A percentile compares a stretch with the other conserved stretches of the same genome.
These are phyloP conservation scores for Drosophila athabasca DNA, from an alignment of 1,140 invertebrate genomes.

Conservation along the genomic window DNA sequence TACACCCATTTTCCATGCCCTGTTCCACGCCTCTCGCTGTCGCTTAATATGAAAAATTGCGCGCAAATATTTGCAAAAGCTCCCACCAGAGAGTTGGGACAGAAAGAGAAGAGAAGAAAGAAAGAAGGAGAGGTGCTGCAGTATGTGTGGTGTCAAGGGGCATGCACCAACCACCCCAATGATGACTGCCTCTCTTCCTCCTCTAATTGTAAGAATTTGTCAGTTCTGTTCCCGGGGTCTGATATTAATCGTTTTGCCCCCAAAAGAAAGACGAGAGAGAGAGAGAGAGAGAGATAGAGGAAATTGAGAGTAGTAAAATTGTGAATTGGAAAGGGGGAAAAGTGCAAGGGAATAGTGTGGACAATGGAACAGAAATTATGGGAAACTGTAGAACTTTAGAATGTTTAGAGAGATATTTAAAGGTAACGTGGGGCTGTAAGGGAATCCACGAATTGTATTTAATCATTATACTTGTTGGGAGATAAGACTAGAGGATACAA, in stretches of 20 bases:
- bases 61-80: constrained; percentile 72
- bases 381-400: too few species aligned
- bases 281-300: neutral
- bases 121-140: constrained; percentile 7
- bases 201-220: constrained; percentile 74
- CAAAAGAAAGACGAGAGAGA: neutral
- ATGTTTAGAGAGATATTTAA: too few species aligned
- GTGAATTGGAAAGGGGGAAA: too few species aligned
- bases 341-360: too few species aligned
- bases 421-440: too few species aligned
- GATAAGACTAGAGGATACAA: too few species aligned
- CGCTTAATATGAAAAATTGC: constrained; percentile 79
- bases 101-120: constrained; percentile 4
- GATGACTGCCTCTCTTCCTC: constrained; percentile 31
- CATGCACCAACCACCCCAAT: neutral
- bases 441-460: too few species aligned
- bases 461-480: too few species aligned
- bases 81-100: constrained; percentile 14
- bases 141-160: constrained; percentile 16
- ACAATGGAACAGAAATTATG: too few species aligned
- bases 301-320: too few species aligned
- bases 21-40: constrained; percentile 37
- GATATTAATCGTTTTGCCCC: constrained; percentile 61
- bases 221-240: constrained; percentile 58
- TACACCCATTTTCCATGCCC: neutral